Evolutionary conservation across 1,140 invertebrate species (phyloP), one percentile per base, ranked within the genome.

Genomic region (Proctacanthus coquilletti): DNA sequence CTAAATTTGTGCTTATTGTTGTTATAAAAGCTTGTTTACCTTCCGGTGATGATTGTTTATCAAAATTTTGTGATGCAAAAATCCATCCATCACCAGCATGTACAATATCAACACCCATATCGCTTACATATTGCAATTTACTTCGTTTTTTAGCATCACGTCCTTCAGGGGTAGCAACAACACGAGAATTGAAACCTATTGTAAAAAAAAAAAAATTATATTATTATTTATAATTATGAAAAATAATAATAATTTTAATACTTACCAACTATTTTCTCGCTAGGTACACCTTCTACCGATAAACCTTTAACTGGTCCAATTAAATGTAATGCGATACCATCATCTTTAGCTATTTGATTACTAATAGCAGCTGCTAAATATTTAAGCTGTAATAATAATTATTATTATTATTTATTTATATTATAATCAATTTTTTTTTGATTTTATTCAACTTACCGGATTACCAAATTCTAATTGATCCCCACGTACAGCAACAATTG

Each of bases 101-200:
- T 2, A 54, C 52, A 31, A 56, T 46, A 36, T 66, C 64, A 39
- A 69, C 63, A 39, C 73, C 73, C 47, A 69, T 66, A 43, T 76
- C 72, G 35, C 49, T 52, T 18, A 63, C 44, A 18, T 68, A 63
- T 17, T 50, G 50, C 6, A 76, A 41, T 27, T 71, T 69, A 15
- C 52, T 54, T 34, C 63, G 64, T 46, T 72, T 74, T 50, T 75
- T 76, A 32, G 53, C 64, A 35, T 74, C 70, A 39, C 63, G 61
- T 5, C 70, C 62, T 21, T 69, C 68, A 42, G 71, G 64, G 1
- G 64, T 71, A 30, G 57, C 61, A 3, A 67, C 56, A 17, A 58
- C 43, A 29, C 68, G 68, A 8, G 65, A 59, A n/a, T 63, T 61
- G 3, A 66, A 56, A 18, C 61, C 61, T 4, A 53, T n/a, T 57